These are phyloP conservation scores for Colossoma macropomum DNA, from an alignment of 2,113 vertebrate genomes.

Conservation along the genomic window DNA sequence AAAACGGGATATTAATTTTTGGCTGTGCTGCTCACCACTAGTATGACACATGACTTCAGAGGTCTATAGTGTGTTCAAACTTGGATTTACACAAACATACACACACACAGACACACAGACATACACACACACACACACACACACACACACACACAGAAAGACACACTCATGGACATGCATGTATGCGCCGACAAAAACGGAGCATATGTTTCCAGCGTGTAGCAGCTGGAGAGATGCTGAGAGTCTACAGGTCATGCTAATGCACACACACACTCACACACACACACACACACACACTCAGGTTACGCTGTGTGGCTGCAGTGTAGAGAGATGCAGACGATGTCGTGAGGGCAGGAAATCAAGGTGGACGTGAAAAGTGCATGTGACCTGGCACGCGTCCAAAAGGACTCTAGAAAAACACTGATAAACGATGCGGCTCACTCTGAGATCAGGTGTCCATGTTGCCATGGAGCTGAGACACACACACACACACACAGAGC, in stretches of 20 bases:
- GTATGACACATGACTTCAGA: too few relatives aligned
- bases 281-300: constrained; percentile 17
- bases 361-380: constrained; percentile 17
- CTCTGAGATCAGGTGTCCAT: constrained; percentile 27
- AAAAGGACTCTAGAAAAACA: not conserved
- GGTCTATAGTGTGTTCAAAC: too few relatives aligned
- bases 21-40: too few relatives aligned
- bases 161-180: constrained; percentile 11
- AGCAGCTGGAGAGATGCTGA: constrained; percentile 79
- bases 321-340: constrained; percentile 36
- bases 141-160: constrained; percentile 70
- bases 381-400: constrained; percentile 22
- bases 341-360: constrained; percentile 31
- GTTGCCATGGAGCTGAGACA: constrained; percentile 35
- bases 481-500: constrained; percentile 10
- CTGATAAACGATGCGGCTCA: constrained; percentile 6
- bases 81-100: too few relatives aligned
- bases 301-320: constrained; percentile 49
- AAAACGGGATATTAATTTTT: too few relatives aligned
- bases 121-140: constrained; percentile 65
- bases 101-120: too few relatives aligned
- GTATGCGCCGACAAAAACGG: constrained; percentile 50
- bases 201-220: constrained; percentile 75
- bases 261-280: constrained; percentile 62
- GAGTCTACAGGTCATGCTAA: constrained; percentile 77